phyloP scores from a whole-genome alignment of 2,113 vertebrate species.

The Protobothrops flavoviridis region DNA sequence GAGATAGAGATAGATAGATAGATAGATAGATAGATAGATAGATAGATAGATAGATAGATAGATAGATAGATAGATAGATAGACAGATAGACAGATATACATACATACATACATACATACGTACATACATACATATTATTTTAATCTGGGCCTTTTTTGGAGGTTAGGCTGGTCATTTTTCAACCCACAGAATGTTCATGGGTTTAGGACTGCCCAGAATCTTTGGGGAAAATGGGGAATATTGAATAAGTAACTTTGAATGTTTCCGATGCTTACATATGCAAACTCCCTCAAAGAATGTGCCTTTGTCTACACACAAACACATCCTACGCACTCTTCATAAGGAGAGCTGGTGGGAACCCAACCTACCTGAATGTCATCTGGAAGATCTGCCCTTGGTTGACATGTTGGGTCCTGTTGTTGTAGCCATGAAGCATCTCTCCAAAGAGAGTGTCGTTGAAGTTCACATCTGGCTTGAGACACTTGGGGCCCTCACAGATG shows the following conservation, averaged over 20 bases:
- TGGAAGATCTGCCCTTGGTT: constrained; percentile 97
- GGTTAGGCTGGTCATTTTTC: not conserved
- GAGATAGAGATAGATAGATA: too few relatives aligned
- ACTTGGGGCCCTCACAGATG: constrained; percentile 90
- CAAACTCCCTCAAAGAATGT: not conserved
- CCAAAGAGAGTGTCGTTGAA: constrained; percentile 96
- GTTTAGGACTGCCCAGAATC: not conserved
- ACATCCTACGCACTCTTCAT: too few relatives aligned
- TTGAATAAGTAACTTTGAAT: not conserved
- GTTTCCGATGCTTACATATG: not conserved
- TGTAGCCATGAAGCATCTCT: constrained; percentile 96
- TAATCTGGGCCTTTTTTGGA: not conserved
- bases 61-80: too few relatives aligned
- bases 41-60: too few relatives aligned
- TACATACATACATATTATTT: too few relatives aligned
- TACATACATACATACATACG: too few relatives aligned
- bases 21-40: too few relatives aligned
- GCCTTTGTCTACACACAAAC: not conserved
- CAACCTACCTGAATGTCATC: constrained; percentile 92
- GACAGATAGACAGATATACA: too few relatives aligned
- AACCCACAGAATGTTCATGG: not conserved
- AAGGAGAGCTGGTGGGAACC: not conserved
- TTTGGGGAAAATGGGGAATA: not conserved
- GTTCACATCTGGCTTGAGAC: constrained; percentile 81
- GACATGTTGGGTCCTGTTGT: constrained; percentile 92